Percentiles rank a stretch among this genome's conserved stretches.
Conservation (phyloP, 2,797 vertebrate species). For the Enoplosus armatus region DNA sequence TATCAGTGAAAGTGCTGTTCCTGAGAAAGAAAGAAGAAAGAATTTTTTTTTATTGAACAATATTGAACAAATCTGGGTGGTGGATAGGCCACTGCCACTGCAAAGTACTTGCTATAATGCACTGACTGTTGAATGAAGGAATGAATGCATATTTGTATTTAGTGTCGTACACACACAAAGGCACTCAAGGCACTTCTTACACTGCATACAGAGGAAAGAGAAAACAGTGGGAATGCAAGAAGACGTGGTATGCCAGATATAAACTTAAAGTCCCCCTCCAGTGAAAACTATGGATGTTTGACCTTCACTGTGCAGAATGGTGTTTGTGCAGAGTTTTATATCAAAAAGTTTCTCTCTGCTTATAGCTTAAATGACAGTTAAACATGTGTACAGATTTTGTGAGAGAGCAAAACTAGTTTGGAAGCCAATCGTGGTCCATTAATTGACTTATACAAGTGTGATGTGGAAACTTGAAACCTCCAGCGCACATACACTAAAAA, state of each 20-base stretch:
- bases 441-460: no score
- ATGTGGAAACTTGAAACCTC: neutral
- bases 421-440: neutral
- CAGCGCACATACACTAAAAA: neutral
- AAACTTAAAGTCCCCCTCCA: no score
- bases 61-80: neutral
- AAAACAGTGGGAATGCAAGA: no score
- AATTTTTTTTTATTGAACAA: neutral
- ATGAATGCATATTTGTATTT: neutral
- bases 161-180: neutral
- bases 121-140: neutral
- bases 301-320: constrained; percentile 1
- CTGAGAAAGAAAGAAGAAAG: neutral
- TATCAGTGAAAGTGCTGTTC: neutral
- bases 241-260: neutral
- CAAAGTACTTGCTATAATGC: neutral
- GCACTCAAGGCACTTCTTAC: no score
- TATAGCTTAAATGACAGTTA: neutral
- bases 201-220: no score
- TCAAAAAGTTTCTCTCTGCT: neutral
- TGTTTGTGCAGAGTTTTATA: neutral
- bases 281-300: neutral
- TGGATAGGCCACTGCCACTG: neutral
- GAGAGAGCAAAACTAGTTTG: neutral
- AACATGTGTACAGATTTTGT: neutral